Conservation (phyloP, 2,888 invertebrate genomes). For the Idaea dimidiata region DNA sequence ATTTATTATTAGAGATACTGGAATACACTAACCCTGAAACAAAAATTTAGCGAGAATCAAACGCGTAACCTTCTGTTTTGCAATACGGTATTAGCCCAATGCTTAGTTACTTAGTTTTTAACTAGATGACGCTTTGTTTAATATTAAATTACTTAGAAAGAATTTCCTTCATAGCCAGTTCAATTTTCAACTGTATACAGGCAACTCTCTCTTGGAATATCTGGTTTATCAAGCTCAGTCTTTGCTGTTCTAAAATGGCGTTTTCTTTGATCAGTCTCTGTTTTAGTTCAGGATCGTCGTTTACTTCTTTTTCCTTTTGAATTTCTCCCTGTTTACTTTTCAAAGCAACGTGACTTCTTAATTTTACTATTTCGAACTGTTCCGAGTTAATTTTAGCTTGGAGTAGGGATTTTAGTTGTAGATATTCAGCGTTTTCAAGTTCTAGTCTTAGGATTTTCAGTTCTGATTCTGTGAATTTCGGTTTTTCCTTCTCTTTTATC, state of each 20-base stretch:
- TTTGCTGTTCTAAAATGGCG: constrained; percentile 84
- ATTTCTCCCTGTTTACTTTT: constrained; percentile 67
- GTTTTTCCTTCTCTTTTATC: constrained; percentile 45
- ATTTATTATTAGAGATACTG: too few species aligned
- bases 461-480: constrained; percentile 81
- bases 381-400: constrained; percentile 87
- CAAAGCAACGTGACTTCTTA: constrained; percentile 78
- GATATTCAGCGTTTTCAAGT: constrained; percentile 84
- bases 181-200: constrained; percentile 86
- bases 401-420: constrained; percentile 85
- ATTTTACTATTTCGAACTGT: constrained; percentile 85
- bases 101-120: too few species aligned
- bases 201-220: constrained; percentile 87
- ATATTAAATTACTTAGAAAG: constrained; percentile 53
- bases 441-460: constrained; percentile 80
- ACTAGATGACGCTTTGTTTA: constrained; percentile 29
- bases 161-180: constrained; percentile 82
- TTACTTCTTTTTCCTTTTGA: constrained; percentile 63
- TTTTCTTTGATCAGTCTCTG: constrained; percentile 82
- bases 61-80: too few species aligned
- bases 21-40: too few species aligned
- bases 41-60: too few species aligned
- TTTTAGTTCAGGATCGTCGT: constrained; percentile 65
- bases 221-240: constrained; percentile 83
- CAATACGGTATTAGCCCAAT: too few species aligned